A percentile compares a stretch with the other conserved stretches of the same genome.
phyloP scores from a whole-genome alignment of 1,140 invertebrate genomes.

The Phortica variegata region DNA sequence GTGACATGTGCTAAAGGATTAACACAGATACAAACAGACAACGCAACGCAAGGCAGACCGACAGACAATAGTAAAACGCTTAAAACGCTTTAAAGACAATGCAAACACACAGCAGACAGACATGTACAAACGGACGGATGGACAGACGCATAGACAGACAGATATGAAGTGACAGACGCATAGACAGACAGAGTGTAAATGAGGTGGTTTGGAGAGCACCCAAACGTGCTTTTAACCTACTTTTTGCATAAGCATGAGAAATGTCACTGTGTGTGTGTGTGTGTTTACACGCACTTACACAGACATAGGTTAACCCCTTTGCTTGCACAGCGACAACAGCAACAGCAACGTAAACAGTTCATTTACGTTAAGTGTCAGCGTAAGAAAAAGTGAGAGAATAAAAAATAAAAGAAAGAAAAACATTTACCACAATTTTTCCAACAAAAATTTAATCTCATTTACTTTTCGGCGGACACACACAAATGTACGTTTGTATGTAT shows the following conservation, averaged over 20 bases:
- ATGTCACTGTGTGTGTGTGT: too few species aligned
- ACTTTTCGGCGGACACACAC: constrained; percentile 20
- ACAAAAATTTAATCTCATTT: constrained; percentile 50
- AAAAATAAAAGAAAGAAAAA: constrained; percentile 23
- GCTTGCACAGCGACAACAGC: too few species aligned
- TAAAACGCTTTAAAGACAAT: constrained; percentile 39
- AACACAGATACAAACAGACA: constrained; percentile 26
- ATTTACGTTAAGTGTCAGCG: too few species aligned
- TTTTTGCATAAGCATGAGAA: constrained; percentile 28
- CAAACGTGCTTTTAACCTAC: constrained; percentile 52
- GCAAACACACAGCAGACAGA: constrained; percentile 46
- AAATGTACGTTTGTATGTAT: not conserved
- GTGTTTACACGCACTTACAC: constrained; percentile 9
- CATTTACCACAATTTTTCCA: constrained; percentile 27
- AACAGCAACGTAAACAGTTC: too few species aligned
- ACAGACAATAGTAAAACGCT: constrained; percentile 35
- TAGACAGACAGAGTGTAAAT: not conserved
- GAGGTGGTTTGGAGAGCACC: constrained; percentile 21
- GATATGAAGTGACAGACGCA: not conserved
- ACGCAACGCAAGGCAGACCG: too few species aligned
- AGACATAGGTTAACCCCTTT: constrained; percentile 21
- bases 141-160: constrained; percentile 2
- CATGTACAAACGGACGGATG: not conserved
- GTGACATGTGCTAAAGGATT: constrained; percentile 38
- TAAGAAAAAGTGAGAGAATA: constrained; percentile 1